These are phyloP conservation scores for Phymanthus crucifer DNA, from an alignment of 92 coral and sea anemone species.

Conservation along the genomic window DNA sequence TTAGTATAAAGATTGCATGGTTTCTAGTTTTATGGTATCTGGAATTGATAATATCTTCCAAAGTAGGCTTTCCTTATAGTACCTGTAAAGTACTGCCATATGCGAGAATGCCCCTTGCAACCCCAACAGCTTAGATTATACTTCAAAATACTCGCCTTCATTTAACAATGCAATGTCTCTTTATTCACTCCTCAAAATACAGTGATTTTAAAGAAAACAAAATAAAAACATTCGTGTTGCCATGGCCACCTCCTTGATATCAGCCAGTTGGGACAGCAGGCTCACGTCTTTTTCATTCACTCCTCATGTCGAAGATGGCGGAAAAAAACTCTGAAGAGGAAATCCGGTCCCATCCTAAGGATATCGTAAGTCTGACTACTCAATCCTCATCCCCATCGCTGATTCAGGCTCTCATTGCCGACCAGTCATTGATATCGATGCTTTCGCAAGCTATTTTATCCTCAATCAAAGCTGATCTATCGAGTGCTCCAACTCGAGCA, in stretches of 20 bases:
- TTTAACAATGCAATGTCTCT: slow-evolving; percentile 39
- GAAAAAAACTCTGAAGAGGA: slow-evolving; percentile 19
- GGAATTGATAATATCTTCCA: no score
- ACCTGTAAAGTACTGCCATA: no score
- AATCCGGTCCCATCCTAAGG: slow-evolving; percentile 31
- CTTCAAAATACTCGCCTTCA: background rate
- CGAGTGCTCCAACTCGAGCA: slow-evolving; percentile 18
- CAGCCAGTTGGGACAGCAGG: slow-evolving; percentile 38
- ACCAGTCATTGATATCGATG: slow-evolving; percentile 45
- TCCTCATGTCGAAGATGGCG: slow-evolving; percentile 30
- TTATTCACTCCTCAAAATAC: no score
- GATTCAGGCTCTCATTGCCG: slow-evolving; percentile 57
- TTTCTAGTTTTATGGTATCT: no score
- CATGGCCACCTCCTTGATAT: slow-evolving; percentile 18
- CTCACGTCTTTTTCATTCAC: slow-evolving; percentile 48
- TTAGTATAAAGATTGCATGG: no score
- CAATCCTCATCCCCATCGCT: slow-evolving; percentile 37
- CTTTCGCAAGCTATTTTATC: slow-evolving; percentile 30
- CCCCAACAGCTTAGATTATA: no score
- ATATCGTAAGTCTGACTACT: slow-evolving; percentile 36
- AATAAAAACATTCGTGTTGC: slow-evolving; percentile 1
- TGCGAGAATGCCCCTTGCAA: no score
- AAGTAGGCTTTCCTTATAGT: no score
- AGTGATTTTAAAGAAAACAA: slow-evolving; percentile 30
- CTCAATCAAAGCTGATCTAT: slow-evolving; percentile 31